These are phyloP conservation scores for Thamnophis elegans DNA, from an alignment of 2,797 vertebrate genomes.

Conservation along the genomic window DNA sequence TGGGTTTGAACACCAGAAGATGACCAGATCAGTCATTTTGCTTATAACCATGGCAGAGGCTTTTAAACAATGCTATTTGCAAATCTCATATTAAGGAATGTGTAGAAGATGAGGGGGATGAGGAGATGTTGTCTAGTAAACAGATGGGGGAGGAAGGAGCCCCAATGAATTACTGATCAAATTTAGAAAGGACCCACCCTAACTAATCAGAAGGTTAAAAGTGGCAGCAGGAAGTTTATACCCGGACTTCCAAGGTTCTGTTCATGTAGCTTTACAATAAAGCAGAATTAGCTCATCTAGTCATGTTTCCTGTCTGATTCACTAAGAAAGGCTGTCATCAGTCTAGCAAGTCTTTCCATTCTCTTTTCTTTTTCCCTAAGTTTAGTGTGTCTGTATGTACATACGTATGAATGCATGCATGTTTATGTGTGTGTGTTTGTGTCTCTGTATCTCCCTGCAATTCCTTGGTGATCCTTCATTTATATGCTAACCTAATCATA, in stretches of 20 bases:
- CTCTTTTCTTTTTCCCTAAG: no score
- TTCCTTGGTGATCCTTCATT: neutral
- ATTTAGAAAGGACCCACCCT: neutral
- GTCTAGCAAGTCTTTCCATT: no score
- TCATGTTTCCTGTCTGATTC: no score
- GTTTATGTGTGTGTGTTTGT: no score
- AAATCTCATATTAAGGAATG: neutral
- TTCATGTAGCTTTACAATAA: no score
- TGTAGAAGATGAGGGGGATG: neutral
- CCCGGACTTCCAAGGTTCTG: no score
- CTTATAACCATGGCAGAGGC: neutral
- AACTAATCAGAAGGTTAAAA: neutral
- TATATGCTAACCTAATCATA: neutral
- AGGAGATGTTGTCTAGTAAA: neutral
- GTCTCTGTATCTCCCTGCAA: neutral
- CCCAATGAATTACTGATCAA: neutral
- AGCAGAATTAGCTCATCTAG: no score
- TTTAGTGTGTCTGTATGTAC: neutral
- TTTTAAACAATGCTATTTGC: neutral
- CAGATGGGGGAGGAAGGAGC: neutral
- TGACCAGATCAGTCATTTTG: neutral
- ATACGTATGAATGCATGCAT: no score
- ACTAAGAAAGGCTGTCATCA: no score
- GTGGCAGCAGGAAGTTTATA: neutral
- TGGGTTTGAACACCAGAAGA: neutral